phyloP scores from a whole-genome alignment of 2,113 vertebrate species.

The Asarcornis scutulata region DNA sequence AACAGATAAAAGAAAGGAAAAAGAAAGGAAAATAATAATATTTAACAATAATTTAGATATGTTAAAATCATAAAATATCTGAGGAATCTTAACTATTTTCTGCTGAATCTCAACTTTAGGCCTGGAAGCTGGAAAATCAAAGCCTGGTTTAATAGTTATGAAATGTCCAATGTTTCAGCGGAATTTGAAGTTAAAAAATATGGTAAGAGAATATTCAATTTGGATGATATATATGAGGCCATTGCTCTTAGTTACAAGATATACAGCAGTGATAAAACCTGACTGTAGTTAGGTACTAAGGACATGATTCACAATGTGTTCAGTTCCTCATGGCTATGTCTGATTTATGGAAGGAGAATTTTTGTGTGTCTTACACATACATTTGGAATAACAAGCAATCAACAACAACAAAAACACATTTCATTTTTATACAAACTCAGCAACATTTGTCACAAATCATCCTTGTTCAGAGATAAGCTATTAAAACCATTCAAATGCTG shows the following conservation, averaged over 20 bases:
- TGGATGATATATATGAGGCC: background rate
- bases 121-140: slow-evolving; percentile 76
- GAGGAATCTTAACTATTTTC: background rate
- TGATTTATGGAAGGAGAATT: background rate
- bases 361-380: background rate
- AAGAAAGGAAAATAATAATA: background rate
- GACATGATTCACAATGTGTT: background rate
- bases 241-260: background rate
- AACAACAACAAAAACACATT: background rate
- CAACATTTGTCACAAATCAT: background rate
- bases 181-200: slow-evolving; percentile 79
- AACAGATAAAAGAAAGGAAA: background rate
- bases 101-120: slow-evolving; percentile 54
- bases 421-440: background rate
- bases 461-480: background rate
- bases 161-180: slow-evolving; percentile 63
- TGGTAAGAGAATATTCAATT: slow-evolving; percentile 45
- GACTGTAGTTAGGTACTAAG: background rate
- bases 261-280: background rate
- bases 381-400: background rate
- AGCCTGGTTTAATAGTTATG: slow-evolving; percentile 58
- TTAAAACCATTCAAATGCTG: background rate
- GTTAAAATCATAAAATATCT: background rate
- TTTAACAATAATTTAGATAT: background rate
- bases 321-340: background rate